phyloP scores from a whole-genome alignment of 2,797 vertebrate genomes.

The Liparis tanakae region DNA sequence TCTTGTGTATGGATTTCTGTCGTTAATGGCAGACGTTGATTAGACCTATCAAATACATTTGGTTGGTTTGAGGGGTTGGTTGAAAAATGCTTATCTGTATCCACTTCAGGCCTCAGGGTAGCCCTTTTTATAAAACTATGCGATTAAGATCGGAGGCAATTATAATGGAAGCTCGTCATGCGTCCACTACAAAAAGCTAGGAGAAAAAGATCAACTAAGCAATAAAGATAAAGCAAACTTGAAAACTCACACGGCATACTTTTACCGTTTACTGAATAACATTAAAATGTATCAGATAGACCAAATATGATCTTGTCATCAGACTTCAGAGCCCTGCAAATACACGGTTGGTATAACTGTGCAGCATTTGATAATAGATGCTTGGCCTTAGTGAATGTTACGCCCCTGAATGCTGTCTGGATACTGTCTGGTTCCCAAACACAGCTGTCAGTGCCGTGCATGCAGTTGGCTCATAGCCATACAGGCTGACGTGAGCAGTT shows the following conservation, averaged over 20 bases:
- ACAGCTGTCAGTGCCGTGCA: slow-evolving; percentile 57
- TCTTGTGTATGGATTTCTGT: not conserved
- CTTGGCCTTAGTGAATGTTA: slow-evolving; percentile 25
- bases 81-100: not conserved
- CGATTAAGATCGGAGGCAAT: not conserved
- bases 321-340: not conserved
- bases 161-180: not conserved
- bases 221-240: not conserved
- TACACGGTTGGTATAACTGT: not conserved
- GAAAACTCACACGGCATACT: not conserved
- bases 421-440: slow-evolving; percentile 62
- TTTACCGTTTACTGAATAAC: not conserved
- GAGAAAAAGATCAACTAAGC: not conserved
- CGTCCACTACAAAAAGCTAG: not conserved
- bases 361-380: not conserved
- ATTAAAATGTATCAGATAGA: not conserved
- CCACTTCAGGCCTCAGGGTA: not conserved
- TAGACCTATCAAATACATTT: not conserved
- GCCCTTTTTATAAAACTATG: not conserved
- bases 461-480: slow-evolving; percentile 49
- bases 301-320: not conserved
- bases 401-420: slow-evolving; percentile 46
- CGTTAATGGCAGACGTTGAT: not conserved
- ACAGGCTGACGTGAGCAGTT: slow-evolving; percentile 66
- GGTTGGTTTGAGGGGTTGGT: not conserved